Evolutionary conservation across 2,113 vertebrate genomes (phyloP).

Genomic region (Cygnus atratus): DNA sequence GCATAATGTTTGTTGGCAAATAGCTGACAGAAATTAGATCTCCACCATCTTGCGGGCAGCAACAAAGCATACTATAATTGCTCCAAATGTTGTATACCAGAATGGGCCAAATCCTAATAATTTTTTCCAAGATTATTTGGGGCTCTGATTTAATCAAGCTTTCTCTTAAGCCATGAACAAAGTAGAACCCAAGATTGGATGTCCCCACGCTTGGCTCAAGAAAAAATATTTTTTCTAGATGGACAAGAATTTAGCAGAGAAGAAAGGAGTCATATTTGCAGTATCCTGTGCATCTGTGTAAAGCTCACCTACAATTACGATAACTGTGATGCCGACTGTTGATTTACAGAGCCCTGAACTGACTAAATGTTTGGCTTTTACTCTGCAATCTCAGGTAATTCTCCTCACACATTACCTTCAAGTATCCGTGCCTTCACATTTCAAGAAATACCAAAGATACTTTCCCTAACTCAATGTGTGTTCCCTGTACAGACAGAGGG

Average conservation of each 20-base stretch:
- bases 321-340: neutral
- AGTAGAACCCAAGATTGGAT: neutral
- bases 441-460: constrained; percentile 58
- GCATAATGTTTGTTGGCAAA: neutral
- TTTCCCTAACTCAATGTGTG: constrained; percentile 50
- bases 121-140: neutral
- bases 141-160: neutral
- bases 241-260: neutral
- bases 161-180: neutral
- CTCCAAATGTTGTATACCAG: neutral
- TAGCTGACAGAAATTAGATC: neutral
- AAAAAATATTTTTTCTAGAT: neutral
- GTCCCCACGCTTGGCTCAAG: neutral
- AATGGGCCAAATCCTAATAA: neutral
- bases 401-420: neutral
- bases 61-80: neutral
- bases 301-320: neutral
- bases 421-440: neutral
- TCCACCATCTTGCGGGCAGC: neutral
- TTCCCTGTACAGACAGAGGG: constrained; percentile 64
- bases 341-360: neutral
- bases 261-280: neutral
- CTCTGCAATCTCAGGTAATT: neutral
- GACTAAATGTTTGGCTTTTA: neutral
- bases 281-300: neutral